Evolutionary conservation across 2,113 vertebrate species (phyloP), one percentile per base, ranked within the genome.

Genomic region (Prionailurus viverrinus): DNA sequence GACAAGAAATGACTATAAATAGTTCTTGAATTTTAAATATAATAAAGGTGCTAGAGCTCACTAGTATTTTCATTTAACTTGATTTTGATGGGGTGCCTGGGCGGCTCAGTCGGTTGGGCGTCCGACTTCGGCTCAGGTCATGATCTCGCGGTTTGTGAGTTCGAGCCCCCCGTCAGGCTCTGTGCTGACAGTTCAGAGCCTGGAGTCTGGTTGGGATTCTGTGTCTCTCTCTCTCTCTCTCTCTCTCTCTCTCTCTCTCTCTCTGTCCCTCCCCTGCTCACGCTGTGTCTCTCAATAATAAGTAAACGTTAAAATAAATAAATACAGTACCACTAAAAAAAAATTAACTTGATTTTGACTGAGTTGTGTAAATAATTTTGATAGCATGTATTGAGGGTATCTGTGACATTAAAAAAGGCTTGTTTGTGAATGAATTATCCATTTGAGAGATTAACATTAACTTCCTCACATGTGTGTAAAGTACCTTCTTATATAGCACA

Each of bases 361-460:
- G 29, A 87, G 36, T 81, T 95, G 13, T 78, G 58, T 93, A 63
- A 94, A 80, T 93, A 81, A 65, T 89, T 89, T 13, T 91, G 66
- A 69, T 82, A 61, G n/a, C 29, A 91, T 36, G 4, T 66, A 19
- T 18, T 7, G 19, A 94, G 55, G n/a, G 5, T 91, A 73, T 90
- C 55, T 91, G 1, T 80, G 88, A 45, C 51, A 74, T 95, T 71
- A 63, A 36, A 83, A 65, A 61, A 84, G 65, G 2, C 65, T 95
- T 94, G 8, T 95, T 97, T 73, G 36, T 92, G 69, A 92, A 84
- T 88, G 48, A 93, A 89, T 92, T 91, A 79, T 69, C 27, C 16
- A 21, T 91, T 89, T 90, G 94, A 95, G 89, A 95, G 68, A 18
- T 90, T 92, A 96, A 82, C 23, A 25, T 92, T 96, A 84, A 92